Base-by-base conservation (phyloP, 2,113 vertebrate genomes). In the Hydrochoerus hydrochaeris region DNA sequence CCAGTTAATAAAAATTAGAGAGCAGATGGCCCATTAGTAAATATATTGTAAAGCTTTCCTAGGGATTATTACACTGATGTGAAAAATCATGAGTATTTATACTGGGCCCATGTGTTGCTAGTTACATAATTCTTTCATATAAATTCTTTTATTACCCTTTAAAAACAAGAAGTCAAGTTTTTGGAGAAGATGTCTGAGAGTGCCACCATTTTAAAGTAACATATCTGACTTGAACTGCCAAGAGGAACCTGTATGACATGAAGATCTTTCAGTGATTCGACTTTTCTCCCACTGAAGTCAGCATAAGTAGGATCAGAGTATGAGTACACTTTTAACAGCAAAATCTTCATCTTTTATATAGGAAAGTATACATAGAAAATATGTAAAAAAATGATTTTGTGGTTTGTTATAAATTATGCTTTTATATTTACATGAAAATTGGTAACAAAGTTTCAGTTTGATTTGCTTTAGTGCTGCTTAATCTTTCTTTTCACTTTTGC, bases 261-360 rank as follows among this genome's bases (percentile, higher is more conserved):
- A 97, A 95, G 8, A 46, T 97, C 97, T 98, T 96, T 96, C 97
- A 97, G 98, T 96, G 97, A 97, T 98, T 98, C 97, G 97, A 96
- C 89, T 98, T 98, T 97, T 88, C 80, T 95, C 96, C 78, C 94
- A 96, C 87, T 98, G 94, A 98, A 9, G 58, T 98, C 97, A 98
- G 11, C 77, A 41, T 92, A 94, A 97, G 87, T 86, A 75, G 96
- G 83, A 97, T 97, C 75, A 38, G 16, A 69, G 30, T 35, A 5
- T 6, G 35, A 38, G 88, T 96, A 54, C 84, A 97, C 97, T 88
- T 93, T 96, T 63, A 58, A 92, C 75, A 88, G 32, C 71, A 52
- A 96, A 91, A 96, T 38, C 6, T 93, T 96, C 84, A 90, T 75
- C 80, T 84, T 35, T 88, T 93, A 95, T 19, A 57, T 19, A 57